Conservation (phyloP, 2,888 invertebrate species). For the Drosophila putrida region DNA sequence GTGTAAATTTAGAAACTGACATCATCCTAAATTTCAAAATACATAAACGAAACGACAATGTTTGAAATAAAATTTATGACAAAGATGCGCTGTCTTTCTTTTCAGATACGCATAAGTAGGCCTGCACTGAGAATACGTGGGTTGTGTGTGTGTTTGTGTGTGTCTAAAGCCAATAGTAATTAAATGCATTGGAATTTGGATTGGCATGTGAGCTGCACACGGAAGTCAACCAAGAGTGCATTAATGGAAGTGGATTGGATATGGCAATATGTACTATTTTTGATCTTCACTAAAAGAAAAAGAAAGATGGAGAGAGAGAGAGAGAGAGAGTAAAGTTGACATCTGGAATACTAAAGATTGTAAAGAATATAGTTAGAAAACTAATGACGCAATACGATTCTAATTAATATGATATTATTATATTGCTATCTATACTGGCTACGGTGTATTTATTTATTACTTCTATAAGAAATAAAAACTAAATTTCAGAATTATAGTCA, state of each 20-base stretch:
- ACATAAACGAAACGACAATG: slow-evolving; percentile 27
- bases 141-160: slow-evolving; percentile 13
- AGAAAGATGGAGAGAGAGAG: background rate
- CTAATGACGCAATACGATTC: background rate
- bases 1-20: slow-evolving; percentile 64
- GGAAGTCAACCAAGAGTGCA: slow-evolving; percentile 34
- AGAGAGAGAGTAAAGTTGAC: background rate
- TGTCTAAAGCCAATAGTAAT: slow-evolving; percentile 42
- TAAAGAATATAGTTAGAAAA: background rate
- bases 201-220: slow-evolving; percentile 28
- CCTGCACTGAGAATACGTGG: slow-evolving; percentile 1
- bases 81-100: slow-evolving; percentile 14
- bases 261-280: slow-evolving; percentile 18
- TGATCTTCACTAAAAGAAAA: background rate
- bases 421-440: background rate
- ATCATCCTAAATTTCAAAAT: slow-evolving; percentile 55
- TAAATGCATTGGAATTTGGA: slow-evolving; percentile 34
- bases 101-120: slow-evolving; percentile 1
- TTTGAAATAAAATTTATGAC: slow-evolving; percentile 54
- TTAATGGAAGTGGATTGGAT: slow-evolving; percentile 8
- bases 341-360: background rate
- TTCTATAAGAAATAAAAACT: no score
- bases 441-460: no score
- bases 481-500: no score
- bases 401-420: background rate